Evolutionary conservation across 2,797 vertebrate genomes (phyloP).

Genomic region (Microctenopoma stevenorrisi): DNA sequence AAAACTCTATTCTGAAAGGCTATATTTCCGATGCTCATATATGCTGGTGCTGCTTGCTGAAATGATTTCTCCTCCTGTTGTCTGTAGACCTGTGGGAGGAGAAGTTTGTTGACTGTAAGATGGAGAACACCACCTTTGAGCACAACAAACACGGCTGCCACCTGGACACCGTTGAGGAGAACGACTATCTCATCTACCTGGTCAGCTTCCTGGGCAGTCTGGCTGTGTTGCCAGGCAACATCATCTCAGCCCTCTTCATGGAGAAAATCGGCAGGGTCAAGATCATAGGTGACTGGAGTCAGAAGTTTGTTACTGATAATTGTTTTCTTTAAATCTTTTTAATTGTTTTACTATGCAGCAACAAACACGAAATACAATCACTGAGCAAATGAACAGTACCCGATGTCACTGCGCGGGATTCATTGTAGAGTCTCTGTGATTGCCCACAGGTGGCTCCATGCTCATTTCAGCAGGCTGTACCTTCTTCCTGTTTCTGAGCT

Average conservation of each 20-base stretch:
- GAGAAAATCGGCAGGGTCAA: conserved; percentile 94
- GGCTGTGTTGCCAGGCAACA: conserved; percentile 95
- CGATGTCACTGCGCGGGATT: no score
- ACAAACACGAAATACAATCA: no score
- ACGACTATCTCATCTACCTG: conserved; percentile 94
- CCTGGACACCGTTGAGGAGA: conserved; percentile 89
- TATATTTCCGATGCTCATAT: no score
- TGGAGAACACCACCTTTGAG: conserved; percentile 88
- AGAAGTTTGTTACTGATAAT: background rate
- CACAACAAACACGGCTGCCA: conserved; percentile 91
- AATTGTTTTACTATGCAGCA: no score
- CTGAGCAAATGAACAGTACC: no score
- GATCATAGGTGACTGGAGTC: conserved; percentile 90
- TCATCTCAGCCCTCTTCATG: conserved; percentile 95
- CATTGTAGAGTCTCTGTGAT: background rate
- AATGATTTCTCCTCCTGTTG: conserved; percentile 17
- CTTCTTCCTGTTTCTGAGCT: conserved; percentile 94
- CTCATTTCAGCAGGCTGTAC: conserved; percentile 92
- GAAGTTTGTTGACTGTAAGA: conserved; percentile 90
- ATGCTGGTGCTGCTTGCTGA: no score
- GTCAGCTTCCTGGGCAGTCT: conserved; percentile 97
- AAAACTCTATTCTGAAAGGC: no score
- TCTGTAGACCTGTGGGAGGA: conserved; percentile 89
- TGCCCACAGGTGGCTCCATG: conserved; percentile 89
- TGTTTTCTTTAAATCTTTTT: background rate